phyloP scores from a whole-genome alignment of 2,888 invertebrate genomes.

The Hypolimnas misippus region DNA sequence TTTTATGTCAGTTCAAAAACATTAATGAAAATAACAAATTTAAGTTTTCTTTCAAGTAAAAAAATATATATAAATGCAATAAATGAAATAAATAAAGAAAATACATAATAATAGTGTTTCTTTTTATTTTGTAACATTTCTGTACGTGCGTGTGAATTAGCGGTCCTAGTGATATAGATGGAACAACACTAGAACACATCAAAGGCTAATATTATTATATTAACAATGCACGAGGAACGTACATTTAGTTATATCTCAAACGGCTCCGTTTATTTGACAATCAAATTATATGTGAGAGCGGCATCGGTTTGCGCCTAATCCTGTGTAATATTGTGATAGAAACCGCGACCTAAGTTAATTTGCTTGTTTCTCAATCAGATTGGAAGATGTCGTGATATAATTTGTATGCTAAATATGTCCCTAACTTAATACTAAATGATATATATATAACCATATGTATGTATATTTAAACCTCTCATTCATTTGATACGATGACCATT shows the following conservation, averaged over 20 bases:
- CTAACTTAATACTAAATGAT: background rate
- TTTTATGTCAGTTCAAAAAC: too few relatives aligned
- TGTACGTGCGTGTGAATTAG: too few relatives aligned
- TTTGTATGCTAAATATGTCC: background rate
- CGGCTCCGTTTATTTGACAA: slow-evolving; percentile 28
- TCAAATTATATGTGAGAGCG: slow-evolving; percentile 37
- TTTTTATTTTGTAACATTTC: too few relatives aligned
- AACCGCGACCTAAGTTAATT: slow-evolving; percentile 38
- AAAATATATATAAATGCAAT: too few relatives aligned
- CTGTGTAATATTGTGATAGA: slow-evolving; percentile 37
- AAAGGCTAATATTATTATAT: slow-evolving; percentile 7
- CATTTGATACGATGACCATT: too few relatives aligned
- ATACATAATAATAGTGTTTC: too few relatives aligned
- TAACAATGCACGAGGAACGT: background rate
- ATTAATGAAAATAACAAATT: too few relatives aligned
- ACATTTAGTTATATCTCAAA: slow-evolving; percentile 3
- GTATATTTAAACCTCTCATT: background rate
- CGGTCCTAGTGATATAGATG: too few relatives aligned
- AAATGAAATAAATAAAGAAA: too few relatives aligned
- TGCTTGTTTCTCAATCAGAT: slow-evolving; percentile 38
- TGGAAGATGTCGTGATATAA: slow-evolving; percentile 23
- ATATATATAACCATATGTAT: background rate
- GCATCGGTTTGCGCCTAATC: slow-evolving; percentile 39
- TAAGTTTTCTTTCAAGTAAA: too few relatives aligned
- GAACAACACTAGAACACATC: background rate